These are phyloP conservation scores for Passer domesticus DNA, from an alignment of 2,113 vertebrate genomes.

Conservation along the genomic window DNA sequence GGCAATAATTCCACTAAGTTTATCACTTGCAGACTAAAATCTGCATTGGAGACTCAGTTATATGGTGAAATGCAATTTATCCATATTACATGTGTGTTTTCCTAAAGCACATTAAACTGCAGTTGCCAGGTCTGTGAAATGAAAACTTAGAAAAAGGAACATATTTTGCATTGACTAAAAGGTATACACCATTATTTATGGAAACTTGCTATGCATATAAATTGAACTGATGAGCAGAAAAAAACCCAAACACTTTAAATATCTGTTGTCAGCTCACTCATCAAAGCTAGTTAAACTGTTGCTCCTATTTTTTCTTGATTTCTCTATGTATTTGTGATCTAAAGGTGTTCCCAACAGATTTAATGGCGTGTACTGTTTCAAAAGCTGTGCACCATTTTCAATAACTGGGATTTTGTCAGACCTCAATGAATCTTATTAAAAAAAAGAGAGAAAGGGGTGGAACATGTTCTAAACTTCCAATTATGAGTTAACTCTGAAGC, in stretches of 20 bases:
- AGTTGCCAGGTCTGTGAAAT: background rate
- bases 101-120: background rate
- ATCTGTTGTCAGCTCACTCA: background rate
- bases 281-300: background rate
- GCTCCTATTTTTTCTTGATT: background rate
- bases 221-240: conserved; percentile 1
- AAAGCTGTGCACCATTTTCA: background rate
- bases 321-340: background rate
- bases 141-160: background rate
- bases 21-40: conserved; percentile 4
- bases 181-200: background rate
- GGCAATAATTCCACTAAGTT: background rate
- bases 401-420: background rate
- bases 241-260: background rate
- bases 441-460: background rate
- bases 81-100: background rate
- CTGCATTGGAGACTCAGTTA: background rate
- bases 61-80: background rate
- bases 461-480: background rate
- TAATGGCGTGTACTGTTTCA: background rate
- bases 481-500: conserved; percentile 1
- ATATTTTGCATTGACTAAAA: background rate
- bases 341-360: background rate
- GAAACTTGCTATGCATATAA: background rate
- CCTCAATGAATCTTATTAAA: background rate